Conservation (phyloP, 2,113 vertebrate species). For the Dipodomys ordii region DNA sequence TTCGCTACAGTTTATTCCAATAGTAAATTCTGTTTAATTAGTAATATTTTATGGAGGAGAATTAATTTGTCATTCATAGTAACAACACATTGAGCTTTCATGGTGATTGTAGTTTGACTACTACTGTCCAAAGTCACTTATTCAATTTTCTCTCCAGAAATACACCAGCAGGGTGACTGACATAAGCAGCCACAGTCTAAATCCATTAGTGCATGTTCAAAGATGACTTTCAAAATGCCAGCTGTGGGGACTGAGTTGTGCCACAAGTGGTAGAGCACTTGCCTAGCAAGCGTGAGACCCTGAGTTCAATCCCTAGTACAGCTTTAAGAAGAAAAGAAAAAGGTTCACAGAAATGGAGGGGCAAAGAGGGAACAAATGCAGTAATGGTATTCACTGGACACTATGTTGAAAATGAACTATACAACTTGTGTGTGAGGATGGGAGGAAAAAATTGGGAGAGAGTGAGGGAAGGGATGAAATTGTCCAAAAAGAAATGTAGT, state of each 20-base stretch:
- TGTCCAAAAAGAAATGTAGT: no score
- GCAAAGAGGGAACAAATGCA: no score
- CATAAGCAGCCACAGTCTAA: background rate
- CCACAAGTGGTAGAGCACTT: no score
- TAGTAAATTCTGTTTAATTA: conserved; percentile 5
- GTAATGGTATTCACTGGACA: no score
- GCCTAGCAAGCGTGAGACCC: no score
- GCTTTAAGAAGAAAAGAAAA: no score
- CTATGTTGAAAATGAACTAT: no score
- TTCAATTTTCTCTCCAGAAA: conserved; percentile 26
- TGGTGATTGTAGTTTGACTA: conserved; percentile 12
- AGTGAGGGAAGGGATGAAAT: no score
- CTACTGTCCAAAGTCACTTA: background rate
- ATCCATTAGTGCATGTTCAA: conserved; percentile 1
- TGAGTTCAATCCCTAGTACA: no score
- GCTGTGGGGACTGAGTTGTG: background rate
- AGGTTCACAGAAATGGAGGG: no score
- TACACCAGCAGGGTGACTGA: background rate
- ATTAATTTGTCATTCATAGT: background rate
- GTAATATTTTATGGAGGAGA: background rate
- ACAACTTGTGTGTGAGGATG: no score
- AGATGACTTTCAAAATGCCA: conserved; percentile 36
- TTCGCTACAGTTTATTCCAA: conserved; percentile 18
- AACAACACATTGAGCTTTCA: conserved; percentile 38
- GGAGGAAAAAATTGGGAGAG: no score